These are phyloP conservation scores for Stichodactyla mertensii DNA, from an alignment of 64 coral and sea anemone species.

Conservation along the genomic window DNA sequence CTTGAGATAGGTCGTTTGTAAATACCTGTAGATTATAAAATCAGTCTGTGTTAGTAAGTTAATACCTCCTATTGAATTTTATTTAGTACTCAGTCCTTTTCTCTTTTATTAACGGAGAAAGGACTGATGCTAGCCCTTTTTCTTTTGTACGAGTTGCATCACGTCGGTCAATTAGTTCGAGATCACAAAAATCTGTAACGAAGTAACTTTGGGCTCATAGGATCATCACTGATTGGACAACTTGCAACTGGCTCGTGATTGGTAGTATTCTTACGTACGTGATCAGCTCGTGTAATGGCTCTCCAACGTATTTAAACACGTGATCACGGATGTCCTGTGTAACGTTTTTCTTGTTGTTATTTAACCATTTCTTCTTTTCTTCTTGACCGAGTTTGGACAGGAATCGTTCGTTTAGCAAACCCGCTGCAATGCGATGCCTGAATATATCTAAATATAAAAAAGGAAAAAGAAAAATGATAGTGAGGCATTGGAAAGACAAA, in stretches of 20 bases:
- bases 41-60: background rate
- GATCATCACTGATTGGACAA: too few species aligned
- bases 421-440: background rate
- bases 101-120: too few species aligned
- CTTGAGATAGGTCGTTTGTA: slow-evolving; percentile 25
- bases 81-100: too few species aligned
- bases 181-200: too few species aligned
- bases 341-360: slow-evolving; percentile 35
- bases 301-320: slow-evolving; percentile 51
- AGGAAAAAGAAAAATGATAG: background rate
- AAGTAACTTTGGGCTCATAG: too few species aligned
- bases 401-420: background rate
- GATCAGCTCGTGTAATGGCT: slow-evolving; percentile 65
- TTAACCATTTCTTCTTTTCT: slow-evolving; percentile 1
- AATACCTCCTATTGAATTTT: too few species aligned
- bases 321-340: slow-evolving; percentile 50
- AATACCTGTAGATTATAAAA: slow-evolving; percentile 21
- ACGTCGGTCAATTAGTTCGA: too few species aligned
- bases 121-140: too few species aligned
- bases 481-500: too few species aligned
- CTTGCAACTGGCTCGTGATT: too few species aligned
- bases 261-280: slow-evolving; percentile 28
- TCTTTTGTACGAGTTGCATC: too few species aligned
- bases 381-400: background rate
- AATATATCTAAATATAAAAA: background rate